Base-by-base conservation (phyloP, 2,797 vertebrate genomes). In the Xyrichtys novacula region DNA sequence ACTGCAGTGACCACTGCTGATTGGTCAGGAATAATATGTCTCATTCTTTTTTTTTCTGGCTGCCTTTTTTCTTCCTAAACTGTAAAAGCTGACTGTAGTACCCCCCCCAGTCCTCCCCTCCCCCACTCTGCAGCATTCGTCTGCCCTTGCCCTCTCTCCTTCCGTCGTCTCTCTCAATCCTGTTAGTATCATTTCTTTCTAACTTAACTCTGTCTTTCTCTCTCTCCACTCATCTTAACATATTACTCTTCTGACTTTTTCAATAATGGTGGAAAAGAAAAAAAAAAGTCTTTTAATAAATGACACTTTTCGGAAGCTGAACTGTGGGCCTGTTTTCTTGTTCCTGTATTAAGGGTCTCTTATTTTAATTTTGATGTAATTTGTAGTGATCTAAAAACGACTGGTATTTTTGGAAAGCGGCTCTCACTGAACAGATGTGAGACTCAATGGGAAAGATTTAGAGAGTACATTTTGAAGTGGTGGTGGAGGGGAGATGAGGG, bases 251-350 rank as follows among this genome's bases (percentile, higher is more conserved):
- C 71, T 80, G 81, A 85, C 78, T 85, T 90, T 89, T 90, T 69
- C 72, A 86, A 78, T 65, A 72, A 88, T 71, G 46, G 80, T 66
- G 44, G 44, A 66, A 87, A 81, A 78, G 50, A 40, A 40, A 40
- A 56, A 46, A 65, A 75, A 40, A 79, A 78, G 72, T 71, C 49
- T 91, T 94, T 93, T 91, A 94, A 93, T 94, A 94, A 94, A 95
- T 67, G 6, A 88, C 67, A 82, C 73, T 65, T 91, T 90, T 90
- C 61, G 53, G 88, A 85, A 83, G 29, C 65, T 47, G 28, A 80
- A 38, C 53, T 19, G 46, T 56, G 39, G 64, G 56, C 11, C 8
- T 39, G 61, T 72, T 6, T 67, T 63, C 26, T 58, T 62, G 17
- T 57, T 46, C 25, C 40, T 8, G n/a, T n/a, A 16, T 47, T 4